Evolutionary conservation across 2,797 vertebrate species (phyloP).

Genomic region (Choloepus didactylus): DNA sequence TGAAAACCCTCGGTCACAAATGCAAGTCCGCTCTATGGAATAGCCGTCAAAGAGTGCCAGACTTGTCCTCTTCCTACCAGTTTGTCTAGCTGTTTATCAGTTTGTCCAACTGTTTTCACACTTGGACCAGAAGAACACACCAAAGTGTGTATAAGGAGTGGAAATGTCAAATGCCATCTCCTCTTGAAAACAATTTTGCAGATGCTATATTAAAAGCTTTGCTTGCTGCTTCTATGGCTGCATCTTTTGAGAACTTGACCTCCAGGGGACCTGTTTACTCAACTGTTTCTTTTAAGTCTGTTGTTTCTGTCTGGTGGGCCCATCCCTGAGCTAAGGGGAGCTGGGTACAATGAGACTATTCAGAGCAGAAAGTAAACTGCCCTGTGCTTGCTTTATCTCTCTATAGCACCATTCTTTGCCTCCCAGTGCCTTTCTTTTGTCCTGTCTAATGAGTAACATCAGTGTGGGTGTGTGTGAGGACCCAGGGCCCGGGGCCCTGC

Average conservation of each 20-base stretch:
- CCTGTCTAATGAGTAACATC: neutral
- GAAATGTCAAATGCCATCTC: neutral
- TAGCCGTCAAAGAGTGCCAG: neutral
- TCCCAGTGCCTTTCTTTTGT: constrained; percentile 56
- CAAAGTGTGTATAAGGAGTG: neutral
- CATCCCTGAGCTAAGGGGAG: neutral
- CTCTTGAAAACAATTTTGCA: neutral
- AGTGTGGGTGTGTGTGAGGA: neutral
- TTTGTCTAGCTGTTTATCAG: too few species aligned
- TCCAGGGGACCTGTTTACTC: neutral
- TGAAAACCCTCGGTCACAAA: neutral
- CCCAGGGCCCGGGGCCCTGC: too few species aligned
- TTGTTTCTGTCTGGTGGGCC: neutral
- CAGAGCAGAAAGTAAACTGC: neutral
- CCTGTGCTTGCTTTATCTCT: neutral
- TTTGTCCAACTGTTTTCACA: neutral
- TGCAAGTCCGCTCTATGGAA: neutral
- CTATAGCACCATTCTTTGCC: neutral
- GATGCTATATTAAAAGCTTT: neutral
- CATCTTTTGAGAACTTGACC: neutral
- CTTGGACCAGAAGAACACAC: neutral
- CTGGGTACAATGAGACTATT: constrained; percentile 30
- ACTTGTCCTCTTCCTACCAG: neutral
- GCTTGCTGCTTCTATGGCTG: neutral
- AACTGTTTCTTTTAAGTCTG: neutral